Evolutionary conservation across 64 coral and sea anemone species (phyloP).

Genomic region (Stylophora pistillata): DNA sequence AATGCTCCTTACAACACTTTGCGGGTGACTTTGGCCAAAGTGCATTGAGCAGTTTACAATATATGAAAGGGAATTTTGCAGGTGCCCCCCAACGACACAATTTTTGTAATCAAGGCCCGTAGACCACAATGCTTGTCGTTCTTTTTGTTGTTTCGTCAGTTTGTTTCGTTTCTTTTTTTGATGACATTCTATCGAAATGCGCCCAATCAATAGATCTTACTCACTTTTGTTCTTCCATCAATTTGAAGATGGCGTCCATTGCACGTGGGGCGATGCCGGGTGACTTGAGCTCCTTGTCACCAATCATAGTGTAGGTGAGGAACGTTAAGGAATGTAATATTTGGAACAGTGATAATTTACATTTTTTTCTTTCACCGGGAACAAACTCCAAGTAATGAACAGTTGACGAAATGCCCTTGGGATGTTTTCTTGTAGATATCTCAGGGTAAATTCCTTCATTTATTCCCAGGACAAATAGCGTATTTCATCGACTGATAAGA

Average conservation of each 20-base stretch:
- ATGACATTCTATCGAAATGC: neutral
- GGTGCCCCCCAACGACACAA: neutral
- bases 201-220: neutral
- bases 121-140: no score
- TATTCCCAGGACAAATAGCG: no score
- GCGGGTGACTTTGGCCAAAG: neutral
- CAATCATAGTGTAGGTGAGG: slow-evolving; percentile 93
- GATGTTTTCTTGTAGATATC: no score
- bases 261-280: slow-evolving; percentile 97
- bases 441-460: no score
- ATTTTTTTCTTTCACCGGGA: no score
- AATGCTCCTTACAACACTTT: no score
- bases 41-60: neutral
- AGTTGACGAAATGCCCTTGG: no score
- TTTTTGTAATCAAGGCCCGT: no score
- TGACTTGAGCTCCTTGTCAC: slow-evolving; percentile 89
- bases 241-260: slow-evolving; percentile 76
- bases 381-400: no score
- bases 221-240: slow-evolving; percentile 91
- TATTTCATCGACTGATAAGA: no score
- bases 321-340: slow-evolving; percentile 37
- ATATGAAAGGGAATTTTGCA: neutral
- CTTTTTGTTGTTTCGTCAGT: no score
- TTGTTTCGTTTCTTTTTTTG: no score
- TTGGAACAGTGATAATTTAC: neutral